Conservation (phyloP, 2,797 vertebrate species). For the Notoglanidium macrostoma region DNA sequence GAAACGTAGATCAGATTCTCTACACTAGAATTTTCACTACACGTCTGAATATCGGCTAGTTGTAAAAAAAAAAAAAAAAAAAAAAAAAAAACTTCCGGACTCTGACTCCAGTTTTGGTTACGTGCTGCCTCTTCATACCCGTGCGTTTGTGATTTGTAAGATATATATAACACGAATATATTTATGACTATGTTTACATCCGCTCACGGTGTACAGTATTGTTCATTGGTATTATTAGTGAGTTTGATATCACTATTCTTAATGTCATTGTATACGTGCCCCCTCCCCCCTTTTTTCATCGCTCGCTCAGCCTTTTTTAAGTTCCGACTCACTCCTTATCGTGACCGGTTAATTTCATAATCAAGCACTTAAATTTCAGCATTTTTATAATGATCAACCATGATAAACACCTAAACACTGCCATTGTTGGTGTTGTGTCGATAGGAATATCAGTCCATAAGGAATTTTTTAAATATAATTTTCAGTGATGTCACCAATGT, state of each 20-base stretch:
- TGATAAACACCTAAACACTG: constrained; percentile 50
- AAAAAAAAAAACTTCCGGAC: neutral
- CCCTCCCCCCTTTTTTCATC: neutral
- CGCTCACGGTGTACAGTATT: constrained; percentile 61
- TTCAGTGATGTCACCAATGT: constrained; percentile 22
- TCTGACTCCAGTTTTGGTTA: constrained; percentile 37
- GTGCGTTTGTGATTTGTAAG: constrained; percentile 60
- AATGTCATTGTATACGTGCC: constrained; percentile 49
- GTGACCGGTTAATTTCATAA: neutral
- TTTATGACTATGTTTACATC: constrained; percentile 82
- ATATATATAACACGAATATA: constrained; percentile 78
- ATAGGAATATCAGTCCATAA: constrained; percentile 34
- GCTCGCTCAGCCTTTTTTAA: neutral
- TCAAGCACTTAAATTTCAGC: constrained; percentile 9
- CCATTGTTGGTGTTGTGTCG: constrained; percentile 50
- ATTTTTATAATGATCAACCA: constrained; percentile 15
- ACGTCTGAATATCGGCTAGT: constrained; percentile 36
- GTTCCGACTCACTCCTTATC: neutral
- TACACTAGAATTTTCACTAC: constrained; percentile 44
- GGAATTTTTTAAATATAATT: constrained; percentile 21
- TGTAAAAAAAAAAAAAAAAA: neutral
- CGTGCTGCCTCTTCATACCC: constrained; percentile 54
- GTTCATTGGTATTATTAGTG: constrained; percentile 60
- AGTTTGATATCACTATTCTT: constrained; percentile 60
- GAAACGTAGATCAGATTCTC: constrained; percentile 32